Base-by-base conservation (phyloP, 2,888 invertebrate genomes). In the Caenorhabditis drosophilae region DNA sequence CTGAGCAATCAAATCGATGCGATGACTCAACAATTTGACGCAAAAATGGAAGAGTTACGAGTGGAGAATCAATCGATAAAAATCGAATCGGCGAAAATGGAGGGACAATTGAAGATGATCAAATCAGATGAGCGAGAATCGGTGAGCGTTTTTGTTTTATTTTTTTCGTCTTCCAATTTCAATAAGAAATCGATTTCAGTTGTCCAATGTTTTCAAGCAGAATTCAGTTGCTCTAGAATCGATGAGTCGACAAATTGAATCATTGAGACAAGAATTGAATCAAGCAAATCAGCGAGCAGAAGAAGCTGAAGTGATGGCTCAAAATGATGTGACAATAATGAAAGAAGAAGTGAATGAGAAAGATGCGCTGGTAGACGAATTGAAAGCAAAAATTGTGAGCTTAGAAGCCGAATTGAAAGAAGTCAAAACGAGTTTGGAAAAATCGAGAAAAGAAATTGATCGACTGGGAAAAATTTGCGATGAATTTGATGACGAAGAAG, bases 241-340 rank as follows among this genome's bases (percentile, higher is more conserved):
- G n/a, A 27, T 45, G 44, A 7, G 16, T 2, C 15, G 16, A 45
- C 26, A 27, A 16, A 45, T 45, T 3, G 44, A 45, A 16, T 16
- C 7, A 12, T 16, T 45, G 26, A 26, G 27, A 27, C 16, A 4
- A 3, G 44, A 45, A 31, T 92, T 90, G 86, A 95, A 93, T 86
- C 96, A 4, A 3, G 27, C 26, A n/a, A 45, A 26, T 6, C 23
- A 45, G 15, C 3, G 18, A 27, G 44, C 34, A 1, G 16, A 31
- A n/a, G 62, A 63, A 42, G 52, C 49, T 1, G 50, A 58, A 27
- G 63, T 53, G 34, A 45, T 25, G 9, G 63, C 63, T 9, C 45
- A 63, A 15, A 53, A 63, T 34, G 63, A 63, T 41, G 53, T 63
- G 12, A 63, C 63, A 26, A 18, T 63, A 16, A 63, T 63, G 45